A percentile compares a stretch with the other conserved stretches of the same genome.
Conservation (phyloP, 2,888 invertebrate species). For the Polydrusus tereticollis region DNA sequence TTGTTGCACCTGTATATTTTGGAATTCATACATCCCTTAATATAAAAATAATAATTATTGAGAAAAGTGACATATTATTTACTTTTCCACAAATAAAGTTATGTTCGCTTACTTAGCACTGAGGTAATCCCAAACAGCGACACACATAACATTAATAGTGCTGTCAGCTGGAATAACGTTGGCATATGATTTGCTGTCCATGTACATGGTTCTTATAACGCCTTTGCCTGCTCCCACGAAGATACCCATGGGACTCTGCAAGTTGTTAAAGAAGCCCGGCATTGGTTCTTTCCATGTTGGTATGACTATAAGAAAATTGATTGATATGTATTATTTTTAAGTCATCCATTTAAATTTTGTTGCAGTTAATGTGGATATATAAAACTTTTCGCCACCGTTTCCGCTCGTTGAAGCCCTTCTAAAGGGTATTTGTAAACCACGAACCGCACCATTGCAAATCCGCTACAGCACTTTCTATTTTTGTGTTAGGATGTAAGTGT, state of each 20-base stretch:
- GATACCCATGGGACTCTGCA: conserved; percentile 90
- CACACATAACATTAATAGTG: conserved; percentile 82
- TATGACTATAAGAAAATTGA: conserved; percentile 73
- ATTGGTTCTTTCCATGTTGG: conserved; percentile 82
- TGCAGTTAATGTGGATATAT: too few relatives aligned
- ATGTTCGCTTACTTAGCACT: conserved; percentile 45
- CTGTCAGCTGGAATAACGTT: conserved; percentile 85
- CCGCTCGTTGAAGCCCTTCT: too few relatives aligned
- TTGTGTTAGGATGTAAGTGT: too few relatives aligned
- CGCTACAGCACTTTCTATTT: too few relatives aligned
- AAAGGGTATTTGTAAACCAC: too few relatives aligned
- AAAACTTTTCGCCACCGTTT: too few relatives aligned
- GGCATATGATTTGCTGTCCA: conserved; percentile 73
- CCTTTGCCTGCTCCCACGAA: conserved; percentile 87
- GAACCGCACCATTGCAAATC: too few relatives aligned
- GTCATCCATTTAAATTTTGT: not conserved
- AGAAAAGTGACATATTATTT: too few relatives aligned
- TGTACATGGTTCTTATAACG: conserved; percentile 87
- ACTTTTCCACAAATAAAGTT: too few relatives aligned
- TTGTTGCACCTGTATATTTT: too few relatives aligned
- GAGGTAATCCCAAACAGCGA: conserved; percentile 75
- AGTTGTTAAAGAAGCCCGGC: conserved; percentile 91
- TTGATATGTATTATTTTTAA: not conserved
- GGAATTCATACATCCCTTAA: too few relatives aligned
- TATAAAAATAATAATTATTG: too few relatives aligned